phyloP scores from a whole-genome alignment of 1,140 invertebrate genomes.

The Drosophila lacteicornis region DNA sequence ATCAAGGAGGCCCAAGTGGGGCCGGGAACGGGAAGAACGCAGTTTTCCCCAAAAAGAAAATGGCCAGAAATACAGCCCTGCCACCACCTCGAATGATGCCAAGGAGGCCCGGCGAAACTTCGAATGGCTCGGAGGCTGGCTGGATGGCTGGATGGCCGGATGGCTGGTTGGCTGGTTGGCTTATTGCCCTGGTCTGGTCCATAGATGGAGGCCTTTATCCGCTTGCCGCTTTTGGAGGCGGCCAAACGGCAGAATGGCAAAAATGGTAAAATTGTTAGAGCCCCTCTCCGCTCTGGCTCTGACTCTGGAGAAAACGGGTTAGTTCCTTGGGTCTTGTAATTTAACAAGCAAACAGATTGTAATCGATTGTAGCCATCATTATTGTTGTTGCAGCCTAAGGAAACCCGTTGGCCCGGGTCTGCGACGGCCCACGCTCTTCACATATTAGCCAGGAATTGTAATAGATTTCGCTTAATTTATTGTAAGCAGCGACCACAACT shows the following conservation, averaged over 20 bases:
- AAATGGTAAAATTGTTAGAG: slow-evolving; percentile 69
- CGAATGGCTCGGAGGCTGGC: slow-evolving; percentile 31
- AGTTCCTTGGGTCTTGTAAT: slow-evolving; percentile 68
- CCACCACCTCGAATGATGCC: neutral
- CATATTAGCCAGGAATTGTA: slow-evolving; percentile 74
- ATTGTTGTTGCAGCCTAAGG: slow-evolving; percentile 31
- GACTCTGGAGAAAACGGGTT: slow-evolving; percentile 56
- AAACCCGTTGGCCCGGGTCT: slow-evolving; percentile 37
- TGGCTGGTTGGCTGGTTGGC: slow-evolving; percentile 2
- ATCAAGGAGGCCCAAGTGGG: slow-evolving; percentile 34
- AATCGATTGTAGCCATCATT: slow-evolving; percentile 68
- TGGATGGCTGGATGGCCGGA: slow-evolving; percentile 22
- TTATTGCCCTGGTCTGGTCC: slow-evolving; percentile 26
- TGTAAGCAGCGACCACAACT: slow-evolving; percentile 52
- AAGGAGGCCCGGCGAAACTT: slow-evolving; percentile 23
- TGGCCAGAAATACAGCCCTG: slow-evolving; percentile 42
- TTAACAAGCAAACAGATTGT: slow-evolving; percentile 81
- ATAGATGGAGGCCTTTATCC: slow-evolving; percentile 51
- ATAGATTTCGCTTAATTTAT: slow-evolving; percentile 80
- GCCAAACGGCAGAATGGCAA: slow-evolving; percentile 53
- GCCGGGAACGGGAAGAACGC: slow-evolving; percentile 30
- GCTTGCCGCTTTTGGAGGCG: slow-evolving; percentile 32
- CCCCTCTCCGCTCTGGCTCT: slow-evolving; percentile 1
- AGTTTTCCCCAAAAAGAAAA: slow-evolving; percentile 58
- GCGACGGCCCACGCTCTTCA: slow-evolving; percentile 56